These are phyloP conservation scores for Dysidea cf. avara DNA, from an alignment of 37 sponge, comb jelly and placozoan species.

Conservation along the genomic window DNA sequence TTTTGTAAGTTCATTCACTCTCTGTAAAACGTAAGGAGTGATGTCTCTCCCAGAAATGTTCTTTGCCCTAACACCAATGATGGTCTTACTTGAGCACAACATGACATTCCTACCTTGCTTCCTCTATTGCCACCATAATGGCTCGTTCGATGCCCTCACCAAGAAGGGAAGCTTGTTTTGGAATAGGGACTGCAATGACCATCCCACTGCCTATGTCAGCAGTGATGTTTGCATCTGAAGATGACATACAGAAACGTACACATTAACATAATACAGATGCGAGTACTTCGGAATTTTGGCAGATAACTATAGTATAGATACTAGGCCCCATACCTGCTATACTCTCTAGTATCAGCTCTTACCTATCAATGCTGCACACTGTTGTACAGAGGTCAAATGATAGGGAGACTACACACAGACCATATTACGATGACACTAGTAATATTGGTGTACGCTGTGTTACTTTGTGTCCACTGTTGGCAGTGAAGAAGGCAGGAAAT, in stretches of 20 bases:
- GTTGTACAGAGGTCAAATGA: slow-evolving; percentile 21
- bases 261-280: no score
- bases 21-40: slow-evolving; percentile 85
- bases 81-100: neutral
- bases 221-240: slow-evolving; percentile 40
- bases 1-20: slow-evolving; percentile 75
- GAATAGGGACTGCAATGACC: slow-evolving; percentile 88
- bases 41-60: slow-evolving; percentile 66
- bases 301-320: no score
- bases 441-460: neutral
- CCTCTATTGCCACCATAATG: slow-evolving; percentile 61
- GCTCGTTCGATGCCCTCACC: slow-evolving; percentile 74
- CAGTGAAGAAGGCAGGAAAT: slow-evolving; percentile 94
- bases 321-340: neutral
- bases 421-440: neutral
- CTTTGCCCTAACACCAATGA: neutral
- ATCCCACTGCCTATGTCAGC: slow-evolving; percentile 69
- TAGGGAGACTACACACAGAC: slow-evolving; percentile 42
- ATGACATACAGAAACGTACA: neutral
- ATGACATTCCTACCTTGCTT: slow-evolving; percentile 51
- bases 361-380: slow-evolving; percentile 65
- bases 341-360: neutral
- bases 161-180: slow-evolving; percentile 35
- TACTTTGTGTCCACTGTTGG: slow-evolving; percentile 74
- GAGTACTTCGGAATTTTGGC: no score